These are phyloP conservation scores for Cephus pygmeus DNA, from an alignment of 2,888 invertebrate species.

Conservation along the genomic window DNA sequence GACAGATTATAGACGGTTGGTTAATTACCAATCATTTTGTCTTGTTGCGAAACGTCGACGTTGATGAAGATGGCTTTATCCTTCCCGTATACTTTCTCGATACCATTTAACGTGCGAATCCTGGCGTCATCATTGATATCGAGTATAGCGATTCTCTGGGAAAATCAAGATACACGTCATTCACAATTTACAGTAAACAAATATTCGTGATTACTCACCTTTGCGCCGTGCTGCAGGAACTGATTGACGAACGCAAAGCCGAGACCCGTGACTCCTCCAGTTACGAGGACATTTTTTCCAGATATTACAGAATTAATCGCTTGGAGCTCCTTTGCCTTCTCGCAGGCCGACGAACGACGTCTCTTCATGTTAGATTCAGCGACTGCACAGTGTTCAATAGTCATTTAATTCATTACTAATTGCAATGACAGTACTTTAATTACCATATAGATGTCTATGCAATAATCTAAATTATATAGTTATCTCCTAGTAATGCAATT, in stretches of 20 bases:
- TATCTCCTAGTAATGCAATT: too few species aligned
- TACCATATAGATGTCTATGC: too few species aligned
- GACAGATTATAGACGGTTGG: not conserved
- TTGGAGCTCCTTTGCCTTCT: slow-evolving; percentile 54
- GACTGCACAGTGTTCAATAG: not conserved
- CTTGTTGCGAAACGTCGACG: slow-evolving; percentile 49
- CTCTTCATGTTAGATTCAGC: slow-evolving; percentile 4
- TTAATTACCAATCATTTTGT: slow-evolving; percentile 43
- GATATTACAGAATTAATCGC: slow-evolving; percentile 51
- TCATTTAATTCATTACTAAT: too few species aligned
- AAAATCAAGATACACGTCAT: not conserved
- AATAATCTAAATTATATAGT: too few species aligned
- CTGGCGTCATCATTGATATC: slow-evolving; percentile 48
- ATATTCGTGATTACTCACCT: slow-evolving; percentile 37
- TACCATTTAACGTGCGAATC: slow-evolving; percentile 34
- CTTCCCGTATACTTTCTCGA: slow-evolving; percentile 49
- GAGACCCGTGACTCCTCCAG: slow-evolving; percentile 57
- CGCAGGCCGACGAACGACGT: slow-evolving; percentile 50
- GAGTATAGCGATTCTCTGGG: slow-evolving; percentile 51
- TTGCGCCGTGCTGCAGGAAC: slow-evolving; percentile 54
- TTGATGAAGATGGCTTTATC: slow-evolving; percentile 49
- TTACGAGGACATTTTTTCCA: slow-evolving; percentile 55
- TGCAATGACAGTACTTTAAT: too few species aligned
- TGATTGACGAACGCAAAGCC: slow-evolving; percentile 55
- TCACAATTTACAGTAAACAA: not conserved